Conservation (phyloP, 2,888 invertebrate species). For the Conus canariensis region DNA sequence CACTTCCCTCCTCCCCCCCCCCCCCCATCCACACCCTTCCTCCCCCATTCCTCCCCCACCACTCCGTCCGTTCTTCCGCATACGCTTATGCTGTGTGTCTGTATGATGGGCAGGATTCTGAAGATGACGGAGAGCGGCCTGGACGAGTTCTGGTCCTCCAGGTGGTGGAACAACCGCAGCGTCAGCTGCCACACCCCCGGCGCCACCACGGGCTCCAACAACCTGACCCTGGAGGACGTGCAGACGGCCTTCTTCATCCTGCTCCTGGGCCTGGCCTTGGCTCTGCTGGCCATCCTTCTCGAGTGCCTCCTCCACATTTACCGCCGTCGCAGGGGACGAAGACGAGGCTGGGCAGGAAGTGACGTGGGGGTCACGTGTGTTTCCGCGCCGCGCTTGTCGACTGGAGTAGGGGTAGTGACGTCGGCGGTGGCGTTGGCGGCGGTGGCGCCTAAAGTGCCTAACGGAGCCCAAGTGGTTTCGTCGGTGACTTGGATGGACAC, state of each 20-base stretch:
- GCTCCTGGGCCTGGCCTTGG: not conserved
- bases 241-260: conserved; percentile 32
- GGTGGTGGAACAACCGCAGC: conserved; percentile 9
- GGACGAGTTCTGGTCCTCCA: conserved; percentile 7
- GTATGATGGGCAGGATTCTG: not conserved
- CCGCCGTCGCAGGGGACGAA: not conserved
- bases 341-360: not conserved
- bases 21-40: not conserved
- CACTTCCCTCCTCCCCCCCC: not conserved
- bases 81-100: no score
- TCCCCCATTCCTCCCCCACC: no score
- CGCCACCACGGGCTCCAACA: not conserved
- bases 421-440: not conserved
- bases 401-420: not conserved
- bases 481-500: no score
- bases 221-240: not conserved
- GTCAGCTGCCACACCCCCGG: no score
- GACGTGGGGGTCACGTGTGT: not conserved
- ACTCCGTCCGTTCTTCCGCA: no score
- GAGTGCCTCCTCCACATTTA: not conserved
- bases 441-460: no score
- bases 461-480: no score
- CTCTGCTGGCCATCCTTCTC: not conserved
- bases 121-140: conserved; percentile 21
- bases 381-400: no score